Evolutionary conservation across 2,797 vertebrate species (phyloP), one percentile per base, ranked within the genome.

Genomic region (Poeciliopsis presidionis): DNA sequence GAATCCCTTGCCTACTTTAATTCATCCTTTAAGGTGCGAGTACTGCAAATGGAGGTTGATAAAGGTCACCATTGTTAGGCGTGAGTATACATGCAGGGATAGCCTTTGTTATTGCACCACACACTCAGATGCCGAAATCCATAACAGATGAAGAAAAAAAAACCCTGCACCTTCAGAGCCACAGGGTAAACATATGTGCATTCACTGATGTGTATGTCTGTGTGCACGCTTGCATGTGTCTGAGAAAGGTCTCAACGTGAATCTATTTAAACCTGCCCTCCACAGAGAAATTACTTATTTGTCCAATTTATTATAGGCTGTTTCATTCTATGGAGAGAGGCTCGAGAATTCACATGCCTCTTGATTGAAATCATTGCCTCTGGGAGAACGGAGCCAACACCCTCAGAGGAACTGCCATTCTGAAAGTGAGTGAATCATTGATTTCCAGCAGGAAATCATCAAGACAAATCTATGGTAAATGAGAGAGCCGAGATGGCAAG

Each of bases 361-460:
- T 86, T 93, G 90, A 93, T 94, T 93, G 90, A 94, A 94, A 94
- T 90, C 79, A 91, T 89, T 93, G 91, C 94, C 89, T 89, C 87
- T 67, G 90, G 91, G 84, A 86, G 81, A 88, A 92, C 77, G 80
- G 73, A 71, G 77, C 84, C 89, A 86, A 82, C 83, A 88, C 82
- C 82, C 79, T 88, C 86, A 11, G 76, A 90, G 82, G 85, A 87
- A 84, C 84, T 7, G 78, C 88, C 86, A 86, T 88, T 90, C 87
- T 76, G 78, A 87, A 90, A 92, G 87, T 86, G 86, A 90, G 88
- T 87, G 87, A 94, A 90, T 91, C 90, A 95, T 94, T 92, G 88
- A 94, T 95, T 94, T 95, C 92, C 89, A 87, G 88, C 90, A 92
- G 91, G 94, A 95, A 94, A 95, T 94, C 89, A 94, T 94, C 90